These are phyloP conservation scores for Sebastes matsubarae DNA, from an alignment of 2,797 vertebrate species.

Conservation along the genomic window DNA sequence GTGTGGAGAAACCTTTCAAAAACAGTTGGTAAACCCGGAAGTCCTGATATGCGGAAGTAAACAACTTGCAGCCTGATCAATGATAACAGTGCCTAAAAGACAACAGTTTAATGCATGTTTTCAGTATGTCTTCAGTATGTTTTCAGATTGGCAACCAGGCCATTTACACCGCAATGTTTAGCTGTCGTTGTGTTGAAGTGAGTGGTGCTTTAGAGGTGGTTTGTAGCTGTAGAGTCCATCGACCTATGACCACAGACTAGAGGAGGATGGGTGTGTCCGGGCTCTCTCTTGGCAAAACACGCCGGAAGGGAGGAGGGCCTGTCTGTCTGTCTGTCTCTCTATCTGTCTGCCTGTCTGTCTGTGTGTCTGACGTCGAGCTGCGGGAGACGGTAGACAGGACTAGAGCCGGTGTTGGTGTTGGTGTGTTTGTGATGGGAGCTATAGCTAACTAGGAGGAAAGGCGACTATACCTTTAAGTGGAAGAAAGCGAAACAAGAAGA, in stretches of 20 bases:
- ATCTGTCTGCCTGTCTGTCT: slow-evolving; percentile 11
- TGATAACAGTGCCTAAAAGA: no score
- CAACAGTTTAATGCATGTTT: neutral
- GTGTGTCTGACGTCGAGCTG: slow-evolving; percentile 49
- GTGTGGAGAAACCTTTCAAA: no score
- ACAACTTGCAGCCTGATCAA: no score
- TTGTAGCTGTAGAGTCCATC: neutral
- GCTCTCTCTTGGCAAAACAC: neutral
- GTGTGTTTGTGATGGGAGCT: slow-evolving; percentile 31
- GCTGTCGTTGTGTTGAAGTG: neutral
- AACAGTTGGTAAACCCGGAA: no score
- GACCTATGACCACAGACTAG: neutral
- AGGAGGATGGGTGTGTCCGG: slow-evolving; percentile 44
- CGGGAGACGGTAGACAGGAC: slow-evolving; percentile 3
- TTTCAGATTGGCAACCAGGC: neutral
- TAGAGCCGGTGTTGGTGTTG: slow-evolving; percentile 32
- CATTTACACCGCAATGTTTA: neutral
- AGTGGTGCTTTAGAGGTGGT: neutral
- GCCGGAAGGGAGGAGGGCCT: slow-evolving; percentile 59
- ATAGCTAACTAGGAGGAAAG: slow-evolving; percentile 53
- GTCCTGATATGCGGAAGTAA: no score
- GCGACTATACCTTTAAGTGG: slow-evolving; percentile 72
- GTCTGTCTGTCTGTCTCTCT: neutral
- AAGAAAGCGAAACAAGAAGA: slow-evolving; percentile 59
- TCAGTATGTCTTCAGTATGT: neutral